These are phyloP conservation scores for Hirundichthys speculiger DNA, from an alignment of 2,113 vertebrate genomes.

Conservation along the genomic window DNA sequence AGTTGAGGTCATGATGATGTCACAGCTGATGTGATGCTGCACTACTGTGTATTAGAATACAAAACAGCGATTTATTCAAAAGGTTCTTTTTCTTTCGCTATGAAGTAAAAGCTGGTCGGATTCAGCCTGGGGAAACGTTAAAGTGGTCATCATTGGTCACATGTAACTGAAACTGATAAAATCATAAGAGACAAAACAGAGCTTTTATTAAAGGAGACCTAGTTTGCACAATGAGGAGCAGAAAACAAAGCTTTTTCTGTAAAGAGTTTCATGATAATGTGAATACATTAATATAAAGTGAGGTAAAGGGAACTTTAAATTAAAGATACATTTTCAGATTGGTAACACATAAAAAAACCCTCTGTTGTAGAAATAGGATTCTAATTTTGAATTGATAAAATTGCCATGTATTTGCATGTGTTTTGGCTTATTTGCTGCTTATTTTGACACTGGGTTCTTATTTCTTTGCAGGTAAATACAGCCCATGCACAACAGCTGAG, in stretches of 20 bases:
- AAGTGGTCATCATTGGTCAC: conserved; percentile 41
- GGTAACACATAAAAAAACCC: too few species aligned
- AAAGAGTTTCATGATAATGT: too few species aligned
- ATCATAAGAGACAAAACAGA: conserved; percentile 18
- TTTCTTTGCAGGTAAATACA: conserved; percentile 84
- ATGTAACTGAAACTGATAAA: conserved; percentile 23
- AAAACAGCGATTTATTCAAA: conserved; percentile 53
- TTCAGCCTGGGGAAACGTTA: conserved; percentile 31
- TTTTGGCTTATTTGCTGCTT: conserved; percentile 8
- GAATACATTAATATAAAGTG: too few species aligned
- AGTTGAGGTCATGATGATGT: conserved; percentile 36
- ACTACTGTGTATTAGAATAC: conserved; percentile 33
- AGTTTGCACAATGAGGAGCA: conserved; percentile 14
- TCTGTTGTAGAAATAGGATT: too few species aligned
- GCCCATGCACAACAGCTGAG: conserved; percentile 86
- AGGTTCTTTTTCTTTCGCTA: conserved; percentile 27
- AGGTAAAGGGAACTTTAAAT: too few species aligned
- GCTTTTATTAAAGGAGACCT: conserved; percentile 23
- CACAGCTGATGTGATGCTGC: conserved; percentile 27
- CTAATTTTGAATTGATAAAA: background rate
- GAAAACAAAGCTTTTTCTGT: background rate
- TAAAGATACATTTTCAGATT: too few species aligned
- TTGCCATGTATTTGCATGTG: background rate
- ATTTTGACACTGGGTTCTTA: conserved; percentile 27
- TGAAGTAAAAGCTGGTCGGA: conserved; percentile 31